phyloP scores from a whole-genome alignment of 2,113 vertebrate genomes.

The Donacobius atricapilla region DNA sequence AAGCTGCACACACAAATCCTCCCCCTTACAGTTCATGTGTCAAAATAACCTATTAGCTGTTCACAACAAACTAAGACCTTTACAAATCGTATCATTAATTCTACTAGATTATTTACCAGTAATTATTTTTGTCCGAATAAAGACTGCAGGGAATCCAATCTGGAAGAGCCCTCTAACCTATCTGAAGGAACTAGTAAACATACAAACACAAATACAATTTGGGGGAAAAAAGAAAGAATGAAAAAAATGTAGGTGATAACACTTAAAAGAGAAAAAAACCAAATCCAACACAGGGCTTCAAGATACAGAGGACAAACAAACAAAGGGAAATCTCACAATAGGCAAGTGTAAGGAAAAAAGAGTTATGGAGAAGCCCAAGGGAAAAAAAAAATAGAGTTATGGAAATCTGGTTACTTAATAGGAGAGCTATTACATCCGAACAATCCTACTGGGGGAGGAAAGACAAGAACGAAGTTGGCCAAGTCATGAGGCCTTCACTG shows the following conservation, averaged over 20 bases:
- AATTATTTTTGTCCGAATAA: neutral
- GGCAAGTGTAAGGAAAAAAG: neutral
- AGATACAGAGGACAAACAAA: neutral
- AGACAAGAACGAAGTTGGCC: neutral
- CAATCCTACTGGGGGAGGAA: neutral
- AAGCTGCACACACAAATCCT: neutral
- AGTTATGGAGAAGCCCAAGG: neutral
- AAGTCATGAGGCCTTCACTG: neutral
- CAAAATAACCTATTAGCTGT: neutral
- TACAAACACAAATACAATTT: neutral
- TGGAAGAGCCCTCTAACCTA: neutral
- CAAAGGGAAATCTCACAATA: neutral
- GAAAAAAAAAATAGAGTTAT: neutral
- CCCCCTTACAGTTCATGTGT: neutral
- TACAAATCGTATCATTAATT: neutral
- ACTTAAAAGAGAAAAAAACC: neutral
- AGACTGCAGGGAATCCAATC: neutral
- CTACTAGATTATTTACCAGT: neutral
- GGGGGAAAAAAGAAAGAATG: neutral
- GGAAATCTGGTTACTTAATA: neutral
- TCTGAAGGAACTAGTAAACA: neutral
- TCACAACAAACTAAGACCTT: neutral
- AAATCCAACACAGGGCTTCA: neutral
- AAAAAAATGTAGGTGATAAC: neutral
- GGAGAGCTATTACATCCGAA: neutral